Evolutionary conservation across 2,113 vertebrate genomes (phyloP).

Genomic region (Lutjanus erythropterus): DNA sequence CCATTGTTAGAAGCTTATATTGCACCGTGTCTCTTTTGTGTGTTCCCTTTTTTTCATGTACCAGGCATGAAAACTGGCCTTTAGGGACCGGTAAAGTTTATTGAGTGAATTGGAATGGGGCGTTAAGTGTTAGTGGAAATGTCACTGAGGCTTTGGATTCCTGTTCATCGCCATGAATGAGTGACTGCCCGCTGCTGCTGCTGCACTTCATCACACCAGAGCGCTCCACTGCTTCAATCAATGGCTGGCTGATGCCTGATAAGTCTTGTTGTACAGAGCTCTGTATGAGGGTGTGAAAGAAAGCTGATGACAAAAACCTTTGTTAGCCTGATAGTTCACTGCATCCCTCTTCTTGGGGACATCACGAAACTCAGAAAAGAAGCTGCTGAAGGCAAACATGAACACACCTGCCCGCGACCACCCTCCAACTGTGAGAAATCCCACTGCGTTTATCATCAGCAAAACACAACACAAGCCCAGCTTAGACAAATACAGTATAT

Average conservation of each 20-base stretch:
- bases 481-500: slow-evolving; percentile 20
- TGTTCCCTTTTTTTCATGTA: neutral
- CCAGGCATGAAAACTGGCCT: slow-evolving; percentile 29
- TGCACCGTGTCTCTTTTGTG: neutral
- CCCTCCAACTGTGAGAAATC: slow-evolving; percentile 10
- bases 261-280: slow-evolving; percentile 31
- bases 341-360: neutral
- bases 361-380: neutral
- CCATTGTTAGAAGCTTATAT: neutral
- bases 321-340: slow-evolving; percentile 19
- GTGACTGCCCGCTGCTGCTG: slow-evolving; percentile 47
- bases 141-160: slow-evolving; percentile 66
- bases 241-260: slow-evolving; percentile 46
- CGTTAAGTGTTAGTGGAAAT: slow-evolving; percentile 64
- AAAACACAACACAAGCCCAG: slow-evolving; percentile 14
- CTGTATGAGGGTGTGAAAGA: neutral
- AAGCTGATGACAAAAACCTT: slow-evolving; percentile 15
- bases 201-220: slow-evolving; percentile 68
- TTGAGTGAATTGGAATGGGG: slow-evolving; percentile 62
- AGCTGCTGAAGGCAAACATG: neutral
- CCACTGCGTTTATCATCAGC: neutral
- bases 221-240: slow-evolving; percentile 64
- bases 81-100: slow-evolving; percentile 48
- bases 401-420: slow-evolving; percentile 19
- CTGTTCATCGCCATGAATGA: slow-evolving; percentile 62